Percentiles rank a stretch among this genome's conserved stretches.
Conservation (phyloP, 2,888 invertebrate species). For the Smittia sp. region DNA sequence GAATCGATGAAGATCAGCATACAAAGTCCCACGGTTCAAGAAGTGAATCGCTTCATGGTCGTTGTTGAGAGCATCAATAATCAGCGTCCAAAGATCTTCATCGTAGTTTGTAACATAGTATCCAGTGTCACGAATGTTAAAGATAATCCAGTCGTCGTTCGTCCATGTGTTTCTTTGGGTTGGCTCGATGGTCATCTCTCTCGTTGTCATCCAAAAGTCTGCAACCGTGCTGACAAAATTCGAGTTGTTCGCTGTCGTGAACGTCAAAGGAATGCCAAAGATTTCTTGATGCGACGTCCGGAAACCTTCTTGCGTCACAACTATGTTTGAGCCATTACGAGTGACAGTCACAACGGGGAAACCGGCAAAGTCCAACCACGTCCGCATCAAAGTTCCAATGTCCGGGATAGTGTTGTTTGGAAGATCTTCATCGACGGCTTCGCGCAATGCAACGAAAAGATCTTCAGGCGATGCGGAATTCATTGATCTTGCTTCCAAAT, state of each 20-base stretch:
- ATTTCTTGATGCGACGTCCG: neutral
- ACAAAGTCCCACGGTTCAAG: conserved; percentile 56
- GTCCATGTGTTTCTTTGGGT: conserved; percentile 55
- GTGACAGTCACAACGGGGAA: conserved; percentile 67
- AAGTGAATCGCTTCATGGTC: conserved; percentile 57
- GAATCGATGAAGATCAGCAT: neutral
- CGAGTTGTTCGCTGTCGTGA: conserved; percentile 58
- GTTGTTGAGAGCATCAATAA: conserved; percentile 54
- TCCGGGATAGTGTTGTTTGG: conserved; percentile 30
- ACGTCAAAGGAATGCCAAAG: conserved; percentile 67
- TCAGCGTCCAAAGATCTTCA: conserved; percentile 57
- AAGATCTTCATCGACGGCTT: conserved; percentile 50
- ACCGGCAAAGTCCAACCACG: conserved; percentile 77
- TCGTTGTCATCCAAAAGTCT: conserved; percentile 58
- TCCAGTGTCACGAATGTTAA: conserved; percentile 63
- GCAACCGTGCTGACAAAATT: conserved; percentile 62
- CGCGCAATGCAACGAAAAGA: conserved; percentile 50
- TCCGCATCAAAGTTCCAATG: conserved; percentile 70
- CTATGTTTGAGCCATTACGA: conserved; percentile 56
- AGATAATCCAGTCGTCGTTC: conserved; percentile 60
- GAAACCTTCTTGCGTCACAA: conserved; percentile 10
- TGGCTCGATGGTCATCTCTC: conserved; percentile 46
- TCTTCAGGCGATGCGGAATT: conserved; percentile 53
- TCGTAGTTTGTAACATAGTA: conserved; percentile 69
- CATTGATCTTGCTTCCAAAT: neutral